A percentile compares a stretch with the other conserved stretches of the same genome.
These are phyloP conservation scores for Malurus splendens DNA, from an alignment of 2,797 vertebrate species.

Conservation along the genomic window DNA sequence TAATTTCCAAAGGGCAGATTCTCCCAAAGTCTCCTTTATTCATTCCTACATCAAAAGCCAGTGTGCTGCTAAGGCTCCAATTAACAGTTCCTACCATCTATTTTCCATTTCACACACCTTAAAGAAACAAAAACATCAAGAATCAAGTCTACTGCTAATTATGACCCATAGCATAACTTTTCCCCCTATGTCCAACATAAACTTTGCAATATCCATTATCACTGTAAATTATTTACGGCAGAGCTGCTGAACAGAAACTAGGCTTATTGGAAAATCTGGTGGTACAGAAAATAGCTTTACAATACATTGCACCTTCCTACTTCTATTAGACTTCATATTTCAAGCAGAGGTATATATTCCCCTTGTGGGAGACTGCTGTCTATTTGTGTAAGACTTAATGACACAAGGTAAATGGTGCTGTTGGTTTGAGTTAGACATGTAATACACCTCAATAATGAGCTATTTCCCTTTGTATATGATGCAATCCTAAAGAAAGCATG, in stretches of 20 bases:
- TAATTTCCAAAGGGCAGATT: background rate
- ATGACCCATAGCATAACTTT: background rate
- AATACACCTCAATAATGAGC: background rate
- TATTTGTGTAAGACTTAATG: slow-evolving; percentile 24
- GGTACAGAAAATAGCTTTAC: slow-evolving; percentile 4
- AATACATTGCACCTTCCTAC: background rate
- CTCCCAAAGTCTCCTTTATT: background rate
- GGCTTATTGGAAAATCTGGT: background rate
- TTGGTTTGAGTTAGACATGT: slow-evolving; percentile 3
- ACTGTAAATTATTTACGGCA: background rate
- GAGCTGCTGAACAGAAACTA: background rate
- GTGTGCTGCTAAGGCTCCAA: background rate
- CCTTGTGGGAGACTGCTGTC: slow-evolving; percentile 18
- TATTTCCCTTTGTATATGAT: background rate
- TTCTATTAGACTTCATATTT: slow-evolving; percentile 47
- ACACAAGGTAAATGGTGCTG: slow-evolving; percentile 18
- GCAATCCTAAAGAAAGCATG: background rate
- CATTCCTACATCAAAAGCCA: background rate
- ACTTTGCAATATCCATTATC: background rate
- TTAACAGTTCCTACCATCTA: slow-evolving; percentile 2
- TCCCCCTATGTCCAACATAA: background rate
- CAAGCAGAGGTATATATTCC: slow-evolving; percentile 43
- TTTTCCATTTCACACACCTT: background rate
- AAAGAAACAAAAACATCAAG: background rate
- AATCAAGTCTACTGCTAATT: background rate